These are phyloP conservation scores for Pipistrellus nathusii DNA, from an alignment of 2,797 vertebrate species.

Conservation along the genomic window DNA sequence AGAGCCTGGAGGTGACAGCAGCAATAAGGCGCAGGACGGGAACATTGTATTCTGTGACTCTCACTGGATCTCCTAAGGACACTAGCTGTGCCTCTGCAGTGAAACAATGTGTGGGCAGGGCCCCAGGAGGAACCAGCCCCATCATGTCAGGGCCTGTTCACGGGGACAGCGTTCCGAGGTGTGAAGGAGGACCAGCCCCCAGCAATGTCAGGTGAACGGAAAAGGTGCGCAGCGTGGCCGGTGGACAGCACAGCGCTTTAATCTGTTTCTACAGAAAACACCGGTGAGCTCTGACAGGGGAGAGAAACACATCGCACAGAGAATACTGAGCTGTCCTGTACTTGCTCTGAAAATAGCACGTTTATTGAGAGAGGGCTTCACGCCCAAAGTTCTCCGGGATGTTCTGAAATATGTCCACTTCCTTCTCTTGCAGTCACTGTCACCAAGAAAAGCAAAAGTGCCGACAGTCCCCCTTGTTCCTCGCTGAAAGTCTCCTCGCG, in stretches of 20 bases:
- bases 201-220: not conserved
- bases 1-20: not conserved
- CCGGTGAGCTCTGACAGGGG: conserved; percentile 86
- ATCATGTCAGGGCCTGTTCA: not conserved
- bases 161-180: not conserved
- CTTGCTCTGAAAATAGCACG: conserved; percentile 91
- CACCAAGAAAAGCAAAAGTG: conserved; percentile 83
- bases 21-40: not conserved
- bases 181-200: not conserved
- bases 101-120: not conserved
- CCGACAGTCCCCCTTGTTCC: conserved; percentile 65
- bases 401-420: conserved; percentile 82
- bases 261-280: conserved; percentile 89
- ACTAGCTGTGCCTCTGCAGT: not conserved
- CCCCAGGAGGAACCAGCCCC: not conserved
- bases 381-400: conserved; percentile 72
- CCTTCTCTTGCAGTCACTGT: conserved; percentile 77
- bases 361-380: conserved; percentile 88
- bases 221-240: conserved; percentile 65
- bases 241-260: conserved; percentile 82
- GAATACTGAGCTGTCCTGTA: conserved; percentile 86
- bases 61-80: not conserved
- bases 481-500: conserved; percentile 70
- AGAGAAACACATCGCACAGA: conserved; percentile 90
- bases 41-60: not conserved